phyloP scores from a whole-genome alignment of 2,797 vertebrate species.

The Sparus aurata region DNA sequence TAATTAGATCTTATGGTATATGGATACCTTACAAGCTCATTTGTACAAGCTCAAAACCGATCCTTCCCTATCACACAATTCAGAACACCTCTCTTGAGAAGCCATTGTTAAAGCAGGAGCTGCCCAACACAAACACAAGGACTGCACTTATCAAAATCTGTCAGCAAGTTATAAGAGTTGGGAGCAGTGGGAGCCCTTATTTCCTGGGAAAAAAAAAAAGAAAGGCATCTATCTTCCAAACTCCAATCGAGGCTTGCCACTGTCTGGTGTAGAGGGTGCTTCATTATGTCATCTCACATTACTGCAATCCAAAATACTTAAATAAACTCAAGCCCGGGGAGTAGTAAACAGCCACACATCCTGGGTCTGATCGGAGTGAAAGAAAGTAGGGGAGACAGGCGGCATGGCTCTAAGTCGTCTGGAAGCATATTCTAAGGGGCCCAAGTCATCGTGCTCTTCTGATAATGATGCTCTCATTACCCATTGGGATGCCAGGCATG shows the following conservation, averaged over 20 bases:
- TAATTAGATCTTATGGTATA: neutral
- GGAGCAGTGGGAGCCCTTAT: conserved; percentile 47
- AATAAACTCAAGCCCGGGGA: conserved; percentile 70
- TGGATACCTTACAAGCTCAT: neutral
- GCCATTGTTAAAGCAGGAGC: conserved; percentile 34
- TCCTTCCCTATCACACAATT: conserved; percentile 6
- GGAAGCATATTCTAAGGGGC: conserved; percentile 72
- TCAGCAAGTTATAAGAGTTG: conserved; percentile 53
- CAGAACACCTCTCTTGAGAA: conserved; percentile 8
- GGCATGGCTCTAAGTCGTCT: conserved; percentile 64
- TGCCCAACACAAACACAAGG: conserved; percentile 32
- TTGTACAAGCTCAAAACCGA: neutral
- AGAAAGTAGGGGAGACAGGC: conserved; percentile 69
- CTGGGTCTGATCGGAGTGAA: conserved; percentile 70
- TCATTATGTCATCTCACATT: conserved; percentile 76
- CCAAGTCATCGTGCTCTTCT: conserved; percentile 64
- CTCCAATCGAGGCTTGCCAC: conserved; percentile 57
- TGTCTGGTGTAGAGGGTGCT: conserved; percentile 48
- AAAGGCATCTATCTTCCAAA: conserved; percentile 62
- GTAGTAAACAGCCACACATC: conserved; percentile 71
- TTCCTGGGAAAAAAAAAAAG: conserved; percentile 28
- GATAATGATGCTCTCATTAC: conserved; percentile 82
- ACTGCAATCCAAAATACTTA: conserved; percentile 69
- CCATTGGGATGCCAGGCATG: conserved; percentile 75
- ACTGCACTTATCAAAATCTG: conserved; percentile 50